Conservation (phyloP, 2,113 vertebrate genomes). For the Syngnathus floridae region DNA sequence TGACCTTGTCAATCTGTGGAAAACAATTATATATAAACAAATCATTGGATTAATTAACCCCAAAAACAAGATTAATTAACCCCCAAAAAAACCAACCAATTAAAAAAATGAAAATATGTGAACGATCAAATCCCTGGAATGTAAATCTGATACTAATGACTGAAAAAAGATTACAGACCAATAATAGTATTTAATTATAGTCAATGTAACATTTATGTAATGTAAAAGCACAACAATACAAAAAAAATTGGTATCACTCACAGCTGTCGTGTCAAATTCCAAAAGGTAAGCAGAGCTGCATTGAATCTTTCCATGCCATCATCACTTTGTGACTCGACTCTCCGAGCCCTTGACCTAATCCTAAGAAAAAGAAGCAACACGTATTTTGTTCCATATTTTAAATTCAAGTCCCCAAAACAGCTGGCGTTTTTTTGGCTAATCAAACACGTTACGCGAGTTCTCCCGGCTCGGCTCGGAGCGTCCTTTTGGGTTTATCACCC, state of each 20-base stretch:
- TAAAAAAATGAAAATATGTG: not conserved
- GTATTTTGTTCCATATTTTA: not conserved
- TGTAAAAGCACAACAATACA: too few species aligned
- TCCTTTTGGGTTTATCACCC: slow-evolving; percentile 15
- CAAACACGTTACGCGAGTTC: not conserved
- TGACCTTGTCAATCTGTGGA: too few species aligned
- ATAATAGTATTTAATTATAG: slow-evolving; percentile 1
- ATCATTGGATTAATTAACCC: too few species aligned
- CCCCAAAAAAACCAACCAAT: slow-evolving; percentile 1
- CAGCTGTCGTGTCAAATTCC: too few species aligned
- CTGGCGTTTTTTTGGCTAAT: not conserved
- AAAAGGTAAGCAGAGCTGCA: not conserved
- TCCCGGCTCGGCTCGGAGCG: slow-evolving; percentile 11
- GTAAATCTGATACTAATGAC: not conserved
- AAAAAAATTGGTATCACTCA: too few species aligned
- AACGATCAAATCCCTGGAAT: not conserved
- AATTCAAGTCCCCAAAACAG: not conserved
- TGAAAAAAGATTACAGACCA: not conserved
- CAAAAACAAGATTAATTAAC: too few species aligned
- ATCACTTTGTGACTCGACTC: not conserved
- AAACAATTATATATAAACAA: too few species aligned
- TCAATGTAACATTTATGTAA: too few species aligned
- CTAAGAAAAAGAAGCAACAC: not conserved
- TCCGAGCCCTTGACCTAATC: not conserved
- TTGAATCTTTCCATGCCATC: not conserved